phyloP scores from a whole-genome alignment of 2,888 invertebrate species.

The Trachelus iudaicus region DNA sequence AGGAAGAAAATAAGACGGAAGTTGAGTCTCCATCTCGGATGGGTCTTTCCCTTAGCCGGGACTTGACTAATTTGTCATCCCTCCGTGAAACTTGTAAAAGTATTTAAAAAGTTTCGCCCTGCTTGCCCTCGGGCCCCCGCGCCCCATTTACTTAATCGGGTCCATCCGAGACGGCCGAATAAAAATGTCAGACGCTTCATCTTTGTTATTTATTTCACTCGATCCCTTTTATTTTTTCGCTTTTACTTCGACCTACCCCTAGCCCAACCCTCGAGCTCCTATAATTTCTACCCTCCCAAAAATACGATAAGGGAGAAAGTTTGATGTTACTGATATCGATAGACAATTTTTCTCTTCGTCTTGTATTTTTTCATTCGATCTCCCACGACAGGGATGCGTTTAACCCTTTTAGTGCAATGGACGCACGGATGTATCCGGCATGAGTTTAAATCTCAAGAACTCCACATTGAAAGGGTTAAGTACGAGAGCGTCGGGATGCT shows the following conservation, averaged over 20 bases:
- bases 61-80: conserved; percentile 9
- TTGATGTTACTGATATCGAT: not conserved
- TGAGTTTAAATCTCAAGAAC: no score
- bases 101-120: conserved; percentile 62
- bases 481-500: not conserved
- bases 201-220: not conserved
- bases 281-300: not conserved
- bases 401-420: no score
- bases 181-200: not conserved
- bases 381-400: not conserved
- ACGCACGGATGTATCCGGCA: no score
- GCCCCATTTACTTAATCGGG: conserved; percentile 38
- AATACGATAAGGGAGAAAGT: not conserved
- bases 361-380: not conserved
- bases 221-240: not conserved
- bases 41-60: not conserved
- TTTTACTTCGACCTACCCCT: not conserved
- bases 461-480: not conserved
- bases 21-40: not conserved
- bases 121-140: conserved; percentile 40
- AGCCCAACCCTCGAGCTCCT: not conserved
- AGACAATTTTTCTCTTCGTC: not conserved
- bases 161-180: not conserved
- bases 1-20: not conserved
- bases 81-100: conserved; percentile 37